Base-by-base conservation (phyloP, 53 echinoderm and acorn worm genomes). In the Holothuria scabra region DNA sequence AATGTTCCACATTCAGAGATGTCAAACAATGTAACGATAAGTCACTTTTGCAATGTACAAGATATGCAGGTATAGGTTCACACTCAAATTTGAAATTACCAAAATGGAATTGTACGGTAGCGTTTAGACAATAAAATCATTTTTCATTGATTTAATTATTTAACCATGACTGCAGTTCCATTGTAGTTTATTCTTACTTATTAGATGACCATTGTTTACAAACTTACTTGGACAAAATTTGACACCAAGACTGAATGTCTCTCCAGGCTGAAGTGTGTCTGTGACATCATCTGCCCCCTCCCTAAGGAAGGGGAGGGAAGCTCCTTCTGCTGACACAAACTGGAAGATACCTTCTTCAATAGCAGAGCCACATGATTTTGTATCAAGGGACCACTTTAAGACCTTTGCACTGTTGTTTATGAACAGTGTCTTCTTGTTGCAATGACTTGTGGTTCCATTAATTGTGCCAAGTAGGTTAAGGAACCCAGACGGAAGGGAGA, bases 271-370 rank as follows among this genome's bases (percentile, higher is more conserved):
- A 34, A 97, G 79, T 1, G 87, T 76, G 29, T 91, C 96, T 14
- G 80, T 74, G 8, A 38, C 69, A 37, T 41, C 64, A 28, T 67
- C 84, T 60, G 70, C 80, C 13, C 89, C 90, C 59, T 90, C 90
- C 84, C 80, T 83, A 30, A 66, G 74, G 58, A 93, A 84, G 58
- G 86, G 63, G 85, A 92, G 92, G 23, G 90, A 94, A 25, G 86
- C 88, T 1, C 97, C 92, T 71, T 85, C 90, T 24, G 94, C 85
- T 41, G 88, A 85, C 80, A 94, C 80, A 70, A 97, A 97, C 52
- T 94, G 85, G 85, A 97, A 97, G 67, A 97, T 88, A n/a, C 97
- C 97, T 68, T 97, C 97, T 25, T 94, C 97, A 66, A 92, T 76
- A 56, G 94, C 97, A 55, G 89, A 88, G 7, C 92, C 93, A 59